Conservation (phyloP, 1,140 invertebrate genomes). For the Bathynomus jamesi region DNA sequence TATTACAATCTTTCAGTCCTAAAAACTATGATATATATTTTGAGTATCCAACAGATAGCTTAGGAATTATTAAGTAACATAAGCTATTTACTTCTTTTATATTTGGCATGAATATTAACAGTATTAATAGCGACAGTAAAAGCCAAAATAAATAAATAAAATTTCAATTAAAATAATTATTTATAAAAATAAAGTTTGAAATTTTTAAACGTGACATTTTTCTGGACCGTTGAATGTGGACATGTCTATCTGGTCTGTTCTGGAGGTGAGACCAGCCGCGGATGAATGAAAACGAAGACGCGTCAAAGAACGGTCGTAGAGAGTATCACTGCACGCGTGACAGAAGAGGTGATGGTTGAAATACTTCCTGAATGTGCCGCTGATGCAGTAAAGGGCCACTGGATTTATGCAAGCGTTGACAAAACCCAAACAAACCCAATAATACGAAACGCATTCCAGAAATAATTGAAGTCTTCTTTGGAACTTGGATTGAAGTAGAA, state of each 20-base stretch:
- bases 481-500: constrained; percentile 71
- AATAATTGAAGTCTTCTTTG: constrained; percentile 63
- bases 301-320: neutral
- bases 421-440: constrained; percentile 71
- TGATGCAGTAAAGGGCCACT: constrained; percentile 82
- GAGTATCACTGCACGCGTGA: constrained; percentile 40
- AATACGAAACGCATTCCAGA: constrained; percentile 79
- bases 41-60: too few relatives aligned
- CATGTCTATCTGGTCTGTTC: neutral
- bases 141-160: neutral
- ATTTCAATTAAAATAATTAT: neutral
- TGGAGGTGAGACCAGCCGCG: neutral
- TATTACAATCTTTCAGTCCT: too few relatives aligned
- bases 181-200: neutral
- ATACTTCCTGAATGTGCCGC: constrained; percentile 79
- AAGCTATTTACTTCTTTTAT: too few relatives aligned
- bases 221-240: neutral
- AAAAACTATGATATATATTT: too few relatives aligned
- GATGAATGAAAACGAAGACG: constrained; percentile 11
- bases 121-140: neutral
- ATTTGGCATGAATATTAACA: neutral
- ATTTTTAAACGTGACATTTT: neutral
- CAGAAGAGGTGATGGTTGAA: constrained; percentile 85
- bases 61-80: too few relatives aligned
- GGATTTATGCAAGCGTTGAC: constrained; percentile 88